These are phyloP conservation scores for Nicator chloris DNA, from an alignment of 2,113 vertebrate species.

Conservation along the genomic window DNA sequence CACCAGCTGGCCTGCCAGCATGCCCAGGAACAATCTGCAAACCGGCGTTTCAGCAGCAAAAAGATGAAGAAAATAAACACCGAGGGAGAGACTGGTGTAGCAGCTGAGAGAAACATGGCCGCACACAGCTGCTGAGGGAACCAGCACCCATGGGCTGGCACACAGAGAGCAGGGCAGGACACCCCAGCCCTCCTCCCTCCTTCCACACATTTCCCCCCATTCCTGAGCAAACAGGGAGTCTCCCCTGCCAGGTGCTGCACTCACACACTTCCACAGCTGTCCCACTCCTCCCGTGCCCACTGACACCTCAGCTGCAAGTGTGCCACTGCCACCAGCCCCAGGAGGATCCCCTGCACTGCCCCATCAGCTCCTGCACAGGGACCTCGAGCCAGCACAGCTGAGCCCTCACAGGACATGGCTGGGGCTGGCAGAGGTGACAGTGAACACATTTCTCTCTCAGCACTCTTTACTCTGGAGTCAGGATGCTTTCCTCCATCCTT, in stretches of 20 bases:
- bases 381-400: neutral
- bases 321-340: neutral
- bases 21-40: neutral
- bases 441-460: neutral
- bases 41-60: neutral
- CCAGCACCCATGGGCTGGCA: neutral
- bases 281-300: neutral
- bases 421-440: neutral
- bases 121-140: neutral
- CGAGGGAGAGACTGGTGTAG: fast-evolving
- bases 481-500: neutral
- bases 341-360: neutral
- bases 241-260: neutral
- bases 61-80: neutral
- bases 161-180: neutral
- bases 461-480: neutral
- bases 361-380: neutral
- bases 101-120: neutral
- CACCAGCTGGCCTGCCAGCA: neutral
- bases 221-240: neutral
- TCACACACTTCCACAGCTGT: neutral
- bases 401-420: neutral
- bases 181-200: neutral
- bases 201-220: neutral
- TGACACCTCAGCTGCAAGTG: neutral